Evolutionary conservation across 2,888 invertebrate species (phyloP).

Genomic region (Atherix ibis): DNA sequence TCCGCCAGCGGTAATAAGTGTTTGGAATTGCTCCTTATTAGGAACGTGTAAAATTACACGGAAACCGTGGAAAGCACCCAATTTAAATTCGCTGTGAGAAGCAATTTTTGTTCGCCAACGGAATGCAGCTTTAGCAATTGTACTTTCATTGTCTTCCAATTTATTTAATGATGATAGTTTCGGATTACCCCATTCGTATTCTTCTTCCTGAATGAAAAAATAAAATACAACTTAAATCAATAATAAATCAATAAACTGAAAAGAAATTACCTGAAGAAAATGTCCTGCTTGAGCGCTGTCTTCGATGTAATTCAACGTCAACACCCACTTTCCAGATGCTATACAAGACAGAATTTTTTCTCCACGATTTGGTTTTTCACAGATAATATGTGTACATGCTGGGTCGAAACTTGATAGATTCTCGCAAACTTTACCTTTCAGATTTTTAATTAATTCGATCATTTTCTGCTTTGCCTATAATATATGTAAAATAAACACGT

Average conservation of each 20-base stretch:
- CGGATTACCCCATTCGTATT: slow-evolving; percentile 75
- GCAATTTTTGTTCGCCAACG: slow-evolving; percentile 50
- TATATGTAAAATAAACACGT: background rate
- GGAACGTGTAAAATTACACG: slow-evolving; percentile 43
- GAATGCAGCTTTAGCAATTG: slow-evolving; percentile 42
- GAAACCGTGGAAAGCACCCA: slow-evolving; percentile 39
- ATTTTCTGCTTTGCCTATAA: slow-evolving; percentile 2
- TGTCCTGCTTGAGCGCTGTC: slow-evolving; percentile 42
- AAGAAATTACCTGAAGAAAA: slow-evolving; percentile 43
- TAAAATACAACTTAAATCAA: too few relatives aligned
- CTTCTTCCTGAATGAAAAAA: slow-evolving; percentile 46
- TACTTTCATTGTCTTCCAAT: slow-evolving; percentile 32
- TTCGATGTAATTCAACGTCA: slow-evolving; percentile 63
- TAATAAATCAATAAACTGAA: background rate
- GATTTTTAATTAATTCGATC: slow-evolving; percentile 8
- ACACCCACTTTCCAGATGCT: slow-evolving; percentile 78
- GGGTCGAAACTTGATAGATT: slow-evolving; percentile 39
- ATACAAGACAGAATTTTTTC: slow-evolving; percentile 78
- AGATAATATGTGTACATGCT: slow-evolving; percentile 59
- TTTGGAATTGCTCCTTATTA: slow-evolving; percentile 43
- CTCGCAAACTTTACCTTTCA: slow-evolving; percentile 18
- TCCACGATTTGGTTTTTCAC: slow-evolving; percentile 57
- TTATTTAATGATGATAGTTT: slow-evolving; percentile 35
- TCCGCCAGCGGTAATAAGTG: slow-evolving; percentile 64
- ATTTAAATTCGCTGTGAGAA: slow-evolving; percentile 30